Evolutionary conservation across 2,888 invertebrate species (phyloP).

Genomic region (Sinhomidia bicolor): DNA sequence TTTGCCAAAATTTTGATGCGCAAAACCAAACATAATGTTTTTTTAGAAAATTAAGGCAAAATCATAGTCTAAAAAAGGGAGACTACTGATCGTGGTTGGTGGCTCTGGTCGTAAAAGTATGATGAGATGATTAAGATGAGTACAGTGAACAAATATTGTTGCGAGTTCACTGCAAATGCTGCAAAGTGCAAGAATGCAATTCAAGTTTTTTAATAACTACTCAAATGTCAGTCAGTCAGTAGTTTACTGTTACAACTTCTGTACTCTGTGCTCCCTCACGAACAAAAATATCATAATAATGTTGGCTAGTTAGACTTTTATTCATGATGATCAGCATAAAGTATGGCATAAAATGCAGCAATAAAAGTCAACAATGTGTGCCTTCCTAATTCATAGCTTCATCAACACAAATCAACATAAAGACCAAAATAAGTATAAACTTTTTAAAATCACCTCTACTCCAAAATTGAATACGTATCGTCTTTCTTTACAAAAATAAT

Average conservation of each 20-base stretch:
- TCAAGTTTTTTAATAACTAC: background rate
- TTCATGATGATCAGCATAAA: background rate
- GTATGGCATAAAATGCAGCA: background rate
- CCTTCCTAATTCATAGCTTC: conserved; percentile 4
- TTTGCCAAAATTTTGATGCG: conserved; percentile 8
- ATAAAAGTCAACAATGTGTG: conserved; percentile 26
- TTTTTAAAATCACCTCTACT: background rate
- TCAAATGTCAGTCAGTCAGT: conserved; percentile 17
- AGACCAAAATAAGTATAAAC: background rate
- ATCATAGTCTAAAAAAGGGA: background rate
- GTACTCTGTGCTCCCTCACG: background rate
- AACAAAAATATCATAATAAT: background rate
- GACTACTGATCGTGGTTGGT: background rate
- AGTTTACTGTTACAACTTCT: background rate
- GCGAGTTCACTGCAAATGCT: too few species aligned
- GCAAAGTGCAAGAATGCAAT: conserved; percentile 5
- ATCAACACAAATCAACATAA: conserved; percentile 8
- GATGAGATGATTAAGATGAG: too few species aligned
- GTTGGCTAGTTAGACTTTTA: background rate
- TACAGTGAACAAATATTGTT: too few species aligned
- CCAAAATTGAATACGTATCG: too few species aligned
- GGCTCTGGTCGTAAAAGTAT: too few species aligned
- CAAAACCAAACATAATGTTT: too few species aligned
- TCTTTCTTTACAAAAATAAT: too few species aligned
- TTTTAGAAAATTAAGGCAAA: background rate